These are phyloP conservation scores for Drosophila demipolita DNA, from an alignment of 2,888 invertebrate species.

Conservation along the genomic window DNA sequence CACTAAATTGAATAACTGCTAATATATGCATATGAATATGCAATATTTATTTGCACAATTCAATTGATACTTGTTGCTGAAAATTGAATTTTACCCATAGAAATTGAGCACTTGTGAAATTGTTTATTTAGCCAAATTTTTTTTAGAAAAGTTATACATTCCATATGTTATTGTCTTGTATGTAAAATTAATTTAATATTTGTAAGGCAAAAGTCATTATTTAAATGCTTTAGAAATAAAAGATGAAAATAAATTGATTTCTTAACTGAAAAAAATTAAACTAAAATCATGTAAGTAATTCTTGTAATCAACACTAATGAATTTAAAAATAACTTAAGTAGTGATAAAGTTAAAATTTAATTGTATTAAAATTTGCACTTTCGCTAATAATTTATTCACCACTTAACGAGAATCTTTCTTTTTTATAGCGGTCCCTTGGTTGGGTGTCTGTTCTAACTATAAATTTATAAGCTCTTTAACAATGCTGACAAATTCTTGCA, in stretches of 20 bases:
- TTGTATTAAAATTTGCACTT: background rate
- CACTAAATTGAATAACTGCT: background rate
- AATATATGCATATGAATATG: background rate
- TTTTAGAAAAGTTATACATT: background rate
- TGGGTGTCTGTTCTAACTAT: slow-evolving; percentile 29
- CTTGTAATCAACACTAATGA: background rate
- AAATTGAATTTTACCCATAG: background rate
- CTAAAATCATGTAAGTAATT: background rate
- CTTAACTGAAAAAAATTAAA: background rate
- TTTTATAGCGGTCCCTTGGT: slow-evolving; percentile 2
- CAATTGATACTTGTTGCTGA: background rate
- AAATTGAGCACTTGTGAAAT: background rate
- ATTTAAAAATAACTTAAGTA: background rate
- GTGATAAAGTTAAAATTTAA: too few relatives aligned
- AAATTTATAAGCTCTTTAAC: slow-evolving; percentile 52
- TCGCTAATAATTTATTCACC: background rate
- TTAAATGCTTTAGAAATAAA: background rate
- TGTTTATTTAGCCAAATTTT: background rate
- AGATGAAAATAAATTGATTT: background rate
- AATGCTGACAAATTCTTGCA: slow-evolving; percentile 73
- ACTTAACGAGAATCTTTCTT: background rate
- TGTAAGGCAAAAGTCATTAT: background rate
- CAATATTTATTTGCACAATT: background rate
- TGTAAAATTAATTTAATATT: background rate
- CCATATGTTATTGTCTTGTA: background rate